A percentile compares a stretch with the other conserved stretches of the same genome.
phyloP scores from a whole-genome alignment of 2,888 invertebrate genomes.

The Stramonita haemastoma region DNA sequence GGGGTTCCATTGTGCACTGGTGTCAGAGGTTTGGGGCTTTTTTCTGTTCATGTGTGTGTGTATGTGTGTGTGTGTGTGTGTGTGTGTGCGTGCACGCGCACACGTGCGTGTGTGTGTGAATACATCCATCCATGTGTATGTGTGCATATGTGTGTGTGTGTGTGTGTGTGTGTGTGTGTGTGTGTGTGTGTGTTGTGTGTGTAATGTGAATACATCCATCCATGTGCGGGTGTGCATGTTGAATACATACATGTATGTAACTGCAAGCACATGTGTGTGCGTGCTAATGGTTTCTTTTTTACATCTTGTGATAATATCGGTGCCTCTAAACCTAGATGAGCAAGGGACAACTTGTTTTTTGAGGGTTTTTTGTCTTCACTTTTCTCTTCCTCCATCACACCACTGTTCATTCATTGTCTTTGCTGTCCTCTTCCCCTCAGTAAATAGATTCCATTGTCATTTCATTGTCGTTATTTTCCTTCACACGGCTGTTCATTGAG shows the following conservation, averaged over 20 bases:
- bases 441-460: no score
- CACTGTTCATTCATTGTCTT: no score
- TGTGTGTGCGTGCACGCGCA: not conserved
- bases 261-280: not conserved
- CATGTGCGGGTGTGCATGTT: not conserved
- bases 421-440: no score
- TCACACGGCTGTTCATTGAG: no score
- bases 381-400: no score
- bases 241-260: no score
- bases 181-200: conserved; percentile 12
- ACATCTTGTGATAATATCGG: no score
- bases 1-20: not conserved
- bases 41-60: not conserved
- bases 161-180: conserved; percentile 8
- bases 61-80: not conserved
- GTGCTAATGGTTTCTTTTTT: not conserved
- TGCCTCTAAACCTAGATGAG: no score
- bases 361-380: no score
- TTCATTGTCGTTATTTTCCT: no score
- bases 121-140: not conserved
- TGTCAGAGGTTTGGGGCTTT: not conserved
- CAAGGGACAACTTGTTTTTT: no score
- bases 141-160: conserved; percentile 11
- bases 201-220: not conserved
- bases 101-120: not conserved